Conservation (phyloP, 2,113 vertebrate species). For the Eptesicus fuscus region DNA sequence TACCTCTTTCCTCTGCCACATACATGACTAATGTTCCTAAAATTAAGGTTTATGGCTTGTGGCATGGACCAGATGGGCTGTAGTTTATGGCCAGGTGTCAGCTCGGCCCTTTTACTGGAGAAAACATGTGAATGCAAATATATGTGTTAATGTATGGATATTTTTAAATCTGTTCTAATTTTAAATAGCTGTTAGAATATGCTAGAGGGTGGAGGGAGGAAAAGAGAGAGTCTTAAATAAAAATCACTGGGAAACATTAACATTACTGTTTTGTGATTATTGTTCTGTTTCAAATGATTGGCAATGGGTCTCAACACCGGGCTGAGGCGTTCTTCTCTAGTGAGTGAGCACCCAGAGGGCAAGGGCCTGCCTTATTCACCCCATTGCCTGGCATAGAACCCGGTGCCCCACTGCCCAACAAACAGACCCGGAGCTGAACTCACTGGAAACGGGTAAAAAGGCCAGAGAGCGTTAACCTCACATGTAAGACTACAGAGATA, state of each 20-base stretch:
- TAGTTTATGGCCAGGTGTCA: not conserved
- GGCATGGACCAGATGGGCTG: not conserved
- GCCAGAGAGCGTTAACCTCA: not conserved
- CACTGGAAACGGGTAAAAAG: not conserved
- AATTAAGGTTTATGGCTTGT: not conserved
- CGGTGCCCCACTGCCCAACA: not conserved
- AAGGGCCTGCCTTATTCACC: not conserved
- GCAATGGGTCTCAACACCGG: not conserved
- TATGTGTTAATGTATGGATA: not conserved
- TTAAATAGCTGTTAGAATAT: not conserved
- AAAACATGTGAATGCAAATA: not conserved
- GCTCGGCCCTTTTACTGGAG: not conserved
- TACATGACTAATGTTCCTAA: not conserved
- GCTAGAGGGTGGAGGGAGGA: not conserved
- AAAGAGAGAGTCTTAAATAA: not conserved
- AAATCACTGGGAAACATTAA: not conserved
- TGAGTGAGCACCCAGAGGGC: not conserved
- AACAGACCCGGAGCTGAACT: not conserved
- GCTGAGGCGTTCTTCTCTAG: not conserved
- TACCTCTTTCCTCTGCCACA: not conserved
- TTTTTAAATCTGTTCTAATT: slow-evolving; percentile 3
- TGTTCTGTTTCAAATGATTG: not conserved
- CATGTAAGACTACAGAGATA: not conserved
- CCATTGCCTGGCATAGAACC: not conserved
- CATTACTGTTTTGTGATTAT: not conserved